Evolutionary conservation across 2,888 invertebrate species (phyloP), one percentile per base, ranked within the genome.

Genomic region (Ecliptopera silaceata): DNA sequence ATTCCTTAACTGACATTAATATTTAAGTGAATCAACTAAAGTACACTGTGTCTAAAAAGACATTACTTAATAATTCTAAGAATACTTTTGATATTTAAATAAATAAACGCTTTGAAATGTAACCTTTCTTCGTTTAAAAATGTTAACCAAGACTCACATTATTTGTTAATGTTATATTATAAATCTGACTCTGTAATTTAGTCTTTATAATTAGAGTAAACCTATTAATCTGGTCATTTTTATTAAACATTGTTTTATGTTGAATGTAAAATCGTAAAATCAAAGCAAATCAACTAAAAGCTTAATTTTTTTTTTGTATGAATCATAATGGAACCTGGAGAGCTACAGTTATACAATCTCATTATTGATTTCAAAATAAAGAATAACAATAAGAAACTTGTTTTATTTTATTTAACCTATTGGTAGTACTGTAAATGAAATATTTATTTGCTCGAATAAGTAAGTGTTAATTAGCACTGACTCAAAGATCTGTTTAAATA

Each of bases 151-250:
- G 86, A 88, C 88, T 89, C 88, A 90, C 88, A 87, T 79, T 86
- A 86, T 82, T 84, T 88, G 83, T 88, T 90, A 88, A 81, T 84
- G 82, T 88, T 82, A 84, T 82, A 84, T 82, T 83, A 82, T 87
- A 88, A 86, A 84, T 82, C 82, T 87, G 88, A 88, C 88, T 82
- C 72, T 84, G 81, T 77, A 74, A 80, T 84, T 88, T 87, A 86
- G 86, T 82, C 82, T 80, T 75, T 86, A 84, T 86, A 85, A 85
- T 87, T 84, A 89, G 86, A 85, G 77, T 86, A 82, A 86, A 88
- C 84, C 82, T 86, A 90, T 88, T 91, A 91, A 91, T 91, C 91
- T 91, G 91, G 91, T 91, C 90, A 91, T 90, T 90, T 87, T 89
- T 84, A 88, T 90, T 89, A 88, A 90, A 85, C 88, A 87, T 88